Percentiles rank a stretch among this genome's conserved stretches.
Conservation (phyloP, 23 tunicate species). For the Styela clava region DNA sequence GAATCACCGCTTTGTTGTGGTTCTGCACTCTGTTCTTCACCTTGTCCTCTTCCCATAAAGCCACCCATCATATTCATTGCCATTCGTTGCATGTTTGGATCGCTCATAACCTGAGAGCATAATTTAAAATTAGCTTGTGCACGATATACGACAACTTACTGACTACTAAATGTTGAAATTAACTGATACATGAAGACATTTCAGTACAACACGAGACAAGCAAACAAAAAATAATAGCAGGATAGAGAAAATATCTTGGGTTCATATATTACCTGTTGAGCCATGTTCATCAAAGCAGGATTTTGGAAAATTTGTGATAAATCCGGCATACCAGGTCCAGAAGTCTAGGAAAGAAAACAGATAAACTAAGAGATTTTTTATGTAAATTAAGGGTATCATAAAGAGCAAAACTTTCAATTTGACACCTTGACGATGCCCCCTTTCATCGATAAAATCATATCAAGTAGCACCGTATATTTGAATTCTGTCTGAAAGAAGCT, state of each 20-base stretch:
- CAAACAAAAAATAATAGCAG: too few species aligned
- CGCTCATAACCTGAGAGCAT: conserved; percentile 45
- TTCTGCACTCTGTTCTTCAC: conserved; percentile 21
- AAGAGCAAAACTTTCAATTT: too few species aligned
- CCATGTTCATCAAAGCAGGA: conserved; percentile 91
- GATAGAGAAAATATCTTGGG: conserved; percentile 56
- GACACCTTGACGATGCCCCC: too few species aligned
- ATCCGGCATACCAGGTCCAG: conserved; percentile 51
- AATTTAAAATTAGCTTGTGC: too few species aligned
- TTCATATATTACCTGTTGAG: conserved; percentile 46
- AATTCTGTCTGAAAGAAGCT: too few species aligned
- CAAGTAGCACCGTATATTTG: too few species aligned
- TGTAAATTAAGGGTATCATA: too few species aligned
- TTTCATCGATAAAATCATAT: too few species aligned
- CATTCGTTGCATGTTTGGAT: conserved; percentile 90
- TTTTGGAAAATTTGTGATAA: conserved; percentile 66
- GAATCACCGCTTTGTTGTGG: not conserved
- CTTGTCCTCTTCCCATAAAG: conserved; percentile 49
- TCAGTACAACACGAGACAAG: too few species aligned
- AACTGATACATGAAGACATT: too few species aligned
- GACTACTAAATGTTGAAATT: too few species aligned
- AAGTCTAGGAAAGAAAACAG: conserved; percentile 3
- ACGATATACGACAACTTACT: too few species aligned
- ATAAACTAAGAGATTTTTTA: not conserved
- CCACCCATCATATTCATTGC: conserved; percentile 89